Percentiles rank a stretch among this genome's conserved stretches.
Conservation (phyloP, 1,140 invertebrate genomes). For the Drosophila cardini region DNA sequence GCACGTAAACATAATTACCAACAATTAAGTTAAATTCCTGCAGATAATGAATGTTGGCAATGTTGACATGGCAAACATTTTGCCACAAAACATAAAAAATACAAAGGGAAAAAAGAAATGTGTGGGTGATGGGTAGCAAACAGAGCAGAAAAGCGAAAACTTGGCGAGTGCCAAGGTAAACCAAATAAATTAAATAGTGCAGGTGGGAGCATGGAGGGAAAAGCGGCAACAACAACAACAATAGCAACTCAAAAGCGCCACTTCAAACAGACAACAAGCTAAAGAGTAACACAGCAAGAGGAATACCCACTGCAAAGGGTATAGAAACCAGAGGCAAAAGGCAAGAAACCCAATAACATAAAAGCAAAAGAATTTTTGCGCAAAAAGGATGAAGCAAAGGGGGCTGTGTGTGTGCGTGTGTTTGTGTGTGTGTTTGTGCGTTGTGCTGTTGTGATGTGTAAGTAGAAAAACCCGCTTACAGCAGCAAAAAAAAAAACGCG, state of each 20-base stretch:
- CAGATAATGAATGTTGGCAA: constrained; percentile 49
- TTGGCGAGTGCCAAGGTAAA: constrained; percentile 63
- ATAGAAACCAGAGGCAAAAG: constrained; percentile 41
- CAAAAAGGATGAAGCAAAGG: constrained; percentile 69
- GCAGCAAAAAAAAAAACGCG: constrained; percentile 58
- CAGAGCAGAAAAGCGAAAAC: constrained; percentile 32
- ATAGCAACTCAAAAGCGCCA: constrained; percentile 27
- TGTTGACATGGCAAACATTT: constrained; percentile 63
- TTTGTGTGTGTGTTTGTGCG: constrained; percentile 10
- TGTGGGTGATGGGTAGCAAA: constrained; percentile 19
- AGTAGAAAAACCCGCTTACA: constrained; percentile 82
- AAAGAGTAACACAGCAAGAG: constrained; percentile 17
- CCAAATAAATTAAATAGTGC: constrained; percentile 68
- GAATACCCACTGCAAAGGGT: constrained; percentile 9
- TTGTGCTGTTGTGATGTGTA: constrained; percentile 36
- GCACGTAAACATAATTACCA: constrained; percentile 56
- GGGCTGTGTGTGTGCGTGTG: constrained; percentile 1
- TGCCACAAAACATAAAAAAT: not conserved
- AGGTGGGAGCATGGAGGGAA: constrained; percentile 4
- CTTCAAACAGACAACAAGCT: constrained; percentile 54
- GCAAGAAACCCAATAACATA: constrained; percentile 80
- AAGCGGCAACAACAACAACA: constrained; percentile 14
- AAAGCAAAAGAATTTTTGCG: constrained; percentile 77
- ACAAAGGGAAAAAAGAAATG: not conserved
- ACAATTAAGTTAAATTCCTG: constrained; percentile 68